Conservation (phyloP, 2,113 vertebrate species). For the Psilopsiagon aurifrons region DNA sequence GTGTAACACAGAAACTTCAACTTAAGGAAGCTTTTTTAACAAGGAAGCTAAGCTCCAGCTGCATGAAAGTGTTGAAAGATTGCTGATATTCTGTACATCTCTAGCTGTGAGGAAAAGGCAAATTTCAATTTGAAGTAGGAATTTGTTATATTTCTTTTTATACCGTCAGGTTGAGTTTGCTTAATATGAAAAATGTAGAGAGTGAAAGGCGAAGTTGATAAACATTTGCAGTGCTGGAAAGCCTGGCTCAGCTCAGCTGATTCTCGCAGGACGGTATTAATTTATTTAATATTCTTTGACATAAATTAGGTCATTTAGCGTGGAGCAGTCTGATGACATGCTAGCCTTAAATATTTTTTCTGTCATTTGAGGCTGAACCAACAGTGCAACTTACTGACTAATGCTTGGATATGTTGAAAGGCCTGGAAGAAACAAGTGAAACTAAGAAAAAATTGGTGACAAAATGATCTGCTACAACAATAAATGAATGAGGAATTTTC, state of each 20-base stretch:
- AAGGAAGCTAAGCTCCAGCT: not conserved
- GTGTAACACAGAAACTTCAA: slow-evolving; percentile 15
- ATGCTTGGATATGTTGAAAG: not conserved
- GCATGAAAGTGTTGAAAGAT: not conserved
- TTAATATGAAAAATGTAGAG: not conserved
- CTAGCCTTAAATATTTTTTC: not conserved
- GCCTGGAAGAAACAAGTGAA: not conserved
- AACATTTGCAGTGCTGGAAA: not conserved
- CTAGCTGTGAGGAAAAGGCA: not conserved
- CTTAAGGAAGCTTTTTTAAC: not conserved
- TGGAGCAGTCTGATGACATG: not conserved
- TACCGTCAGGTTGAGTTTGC: not conserved
- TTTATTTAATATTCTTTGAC: not conserved
- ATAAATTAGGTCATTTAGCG: not conserved
- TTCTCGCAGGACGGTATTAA: not conserved
- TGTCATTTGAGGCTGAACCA: not conserved
- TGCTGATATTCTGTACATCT: not conserved
- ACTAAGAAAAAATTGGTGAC: not conserved
- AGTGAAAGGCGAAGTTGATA: not conserved
- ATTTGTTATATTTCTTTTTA: not conserved
- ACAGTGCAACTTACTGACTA: not conserved
- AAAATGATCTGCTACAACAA: not conserved
- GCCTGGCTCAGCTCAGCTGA: not conserved
- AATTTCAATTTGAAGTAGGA: not conserved
- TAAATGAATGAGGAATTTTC: slow-evolving; percentile 3